Base-by-base conservation (phyloP, 2,113 vertebrate genomes). In the Myiozetetes cayanensis region DNA sequence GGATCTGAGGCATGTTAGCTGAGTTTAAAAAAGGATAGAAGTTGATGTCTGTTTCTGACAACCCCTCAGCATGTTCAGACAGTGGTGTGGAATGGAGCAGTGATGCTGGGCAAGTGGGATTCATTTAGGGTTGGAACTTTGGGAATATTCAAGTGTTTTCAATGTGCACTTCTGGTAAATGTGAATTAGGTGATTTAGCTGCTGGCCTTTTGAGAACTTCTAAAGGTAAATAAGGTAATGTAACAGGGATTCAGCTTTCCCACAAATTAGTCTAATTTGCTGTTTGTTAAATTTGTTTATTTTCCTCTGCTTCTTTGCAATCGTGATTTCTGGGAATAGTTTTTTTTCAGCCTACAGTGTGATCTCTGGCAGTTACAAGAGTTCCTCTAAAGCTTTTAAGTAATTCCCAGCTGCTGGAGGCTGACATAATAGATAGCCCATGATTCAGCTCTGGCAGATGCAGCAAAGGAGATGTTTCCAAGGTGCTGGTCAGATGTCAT, bases 351-450 rank as follows among this genome's bases (percentile, higher is more conserved):
- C 41, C 37, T 89, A 37, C 63, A 71, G 58, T 67, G n/a, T 52
- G 84, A 82, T 76, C 89, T 88, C 71, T 93, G 93, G 85, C 68
- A 93, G 50, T 86, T 86, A 68, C 43, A 90, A 77, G 85, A 92
- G 59, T 91, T 94, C 95, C 65, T 95, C 17, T 90, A 71, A 80
- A 94, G 62, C 55, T 62, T 59, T 19, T 82, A 47, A 94, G 47
- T 79, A 56, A 71, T 80, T 92, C 30, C 56, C 14, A 49, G 2
- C 47, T 92, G 56, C 68, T 89, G 66, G 63, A 83, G 78, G 37
- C 76, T 93, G 93, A 75, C 35, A 39, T 65, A 85, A 76, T 39
- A 82, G 52, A 72, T 63, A 91, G 73, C 33, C 37, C 30, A 35
- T 7, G 20, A 24, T 61, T 86, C 46, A 81, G 39, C 56, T 94